Percentiles rank a stretch among this genome's conserved stretches.
These are phyloP conservation scores for Enteromius mattozi DNA, from an alignment of 2,797 vertebrate genomes.

Conservation along the genomic window DNA sequence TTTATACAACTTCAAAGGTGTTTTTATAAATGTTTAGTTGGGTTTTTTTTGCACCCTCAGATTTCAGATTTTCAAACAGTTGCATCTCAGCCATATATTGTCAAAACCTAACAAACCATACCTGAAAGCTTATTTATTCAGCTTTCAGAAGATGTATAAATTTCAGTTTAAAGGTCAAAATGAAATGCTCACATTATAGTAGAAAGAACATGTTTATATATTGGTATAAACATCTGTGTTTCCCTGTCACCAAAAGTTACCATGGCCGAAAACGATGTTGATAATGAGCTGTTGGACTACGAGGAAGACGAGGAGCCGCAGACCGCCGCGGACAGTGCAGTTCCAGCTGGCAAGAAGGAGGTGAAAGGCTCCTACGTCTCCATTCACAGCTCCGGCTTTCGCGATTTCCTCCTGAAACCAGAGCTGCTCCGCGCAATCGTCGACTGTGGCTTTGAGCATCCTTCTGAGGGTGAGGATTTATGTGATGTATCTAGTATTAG, in stretches of 20 bases:
- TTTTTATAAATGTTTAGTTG: no score
- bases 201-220: background rate
- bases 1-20: no score
- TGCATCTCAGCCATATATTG: no score
- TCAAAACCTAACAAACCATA: no score
- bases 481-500: background rate
- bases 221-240: background rate
- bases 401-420: constrained; percentile 89
- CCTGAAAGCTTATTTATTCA: no score
- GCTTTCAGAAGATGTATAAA: no score
- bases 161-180: no score
- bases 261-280: constrained; percentile 83
- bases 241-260: constrained; percentile 19
- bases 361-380: constrained; percentile 80
- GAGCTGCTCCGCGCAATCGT: constrained; percentile 89
- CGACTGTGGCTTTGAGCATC: constrained; percentile 91
- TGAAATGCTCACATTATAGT: no score
- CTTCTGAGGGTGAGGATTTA: constrained; percentile 83
- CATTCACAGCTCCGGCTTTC: constrained; percentile 90
- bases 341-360: constrained; percentile 74
- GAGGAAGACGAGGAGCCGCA: constrained; percentile 83
- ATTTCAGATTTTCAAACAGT: no score
- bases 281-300: constrained; percentile 83
- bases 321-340: constrained; percentile 66
- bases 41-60: no score